Base-by-base conservation (phyloP, 2,888 invertebrate species). In the Altica lythri region DNA sequence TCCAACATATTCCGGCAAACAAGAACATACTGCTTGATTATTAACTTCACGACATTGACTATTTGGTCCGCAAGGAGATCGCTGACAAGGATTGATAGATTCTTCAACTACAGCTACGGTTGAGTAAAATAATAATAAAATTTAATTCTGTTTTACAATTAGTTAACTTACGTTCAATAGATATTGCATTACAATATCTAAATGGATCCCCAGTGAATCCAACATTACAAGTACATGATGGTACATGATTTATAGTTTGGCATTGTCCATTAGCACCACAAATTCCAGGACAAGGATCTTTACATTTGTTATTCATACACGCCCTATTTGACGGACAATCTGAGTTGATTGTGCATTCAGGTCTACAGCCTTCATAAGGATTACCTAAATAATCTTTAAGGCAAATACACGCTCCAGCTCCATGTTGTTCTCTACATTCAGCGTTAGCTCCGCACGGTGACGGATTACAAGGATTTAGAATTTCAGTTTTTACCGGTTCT, bases 31-130 rank as follows among this genome's bases (percentile, higher is more conserved):
- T 2, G 85, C 83, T 76, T 86, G 80, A 32, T 74, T 76, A 65
- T 89, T 88, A 18, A 83, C 72, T 72, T 85, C 86, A 64, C 85
- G 84, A 69, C 92, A 92, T 65, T 86, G 80, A 60, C 92, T 90
- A 69, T 91, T 90, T 5, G 90, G 85, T 32, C 92, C 92, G 70
- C 92, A 93, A 0, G 86, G 87, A 10, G 83, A 83, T 38, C 85
- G 84, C 71, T 82, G 80, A 66, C 88, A 88, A 18, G 84, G 72
- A 54, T 75, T 70, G n/a, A n/a, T n/a, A n/a, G n/a, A n/a, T n/a
- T n/a, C n/a, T n/a, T n/a, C n/a, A n/a, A n/a, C n/a, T n/a, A n/a
- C n/a, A n/a, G n/a, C n/a, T n/a, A n/a, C n/a, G n/a, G n/a, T n/a
- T n/a, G n/a, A n/a, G n/a, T n/a, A n/a, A n/a, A n/a, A n/a, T n/a